Conservation (phyloP, 1,140 invertebrate species). For the Diploscapter pachys region DNA sequence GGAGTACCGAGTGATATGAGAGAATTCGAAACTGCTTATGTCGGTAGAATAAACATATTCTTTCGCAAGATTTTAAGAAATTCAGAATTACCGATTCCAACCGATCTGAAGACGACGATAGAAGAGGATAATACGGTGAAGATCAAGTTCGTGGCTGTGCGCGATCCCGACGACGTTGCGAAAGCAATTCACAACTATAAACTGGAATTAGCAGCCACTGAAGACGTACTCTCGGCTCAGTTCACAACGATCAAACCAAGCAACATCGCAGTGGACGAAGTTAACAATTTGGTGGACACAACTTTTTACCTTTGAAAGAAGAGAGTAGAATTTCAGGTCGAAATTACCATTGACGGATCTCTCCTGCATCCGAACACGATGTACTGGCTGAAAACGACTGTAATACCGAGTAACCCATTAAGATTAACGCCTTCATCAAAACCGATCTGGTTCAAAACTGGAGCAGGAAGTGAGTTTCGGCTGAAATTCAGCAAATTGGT, state of each 20-base stretch:
- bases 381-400: constrained; percentile 20
- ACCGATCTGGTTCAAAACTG: constrained; percentile 16
- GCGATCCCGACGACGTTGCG: constrained; percentile 21
- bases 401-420: constrained; percentile 12
- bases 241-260: constrained; percentile 14
- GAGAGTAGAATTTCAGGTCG: constrained; percentile 17
- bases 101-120: constrained; percentile 13
- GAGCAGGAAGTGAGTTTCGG: constrained; percentile 15
- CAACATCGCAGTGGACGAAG: constrained; percentile 10
- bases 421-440: constrained; percentile 16
- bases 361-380: constrained; percentile 13
- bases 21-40: constrained; percentile 20
- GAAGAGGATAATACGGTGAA: constrained; percentile 18
- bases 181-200: constrained; percentile 16
- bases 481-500: background rate
- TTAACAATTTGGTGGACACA: constrained; percentile 7
- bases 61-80: background rate
- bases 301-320: background rate
- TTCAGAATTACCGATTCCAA: constrained; percentile 20
- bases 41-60: background rate
- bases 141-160: constrained; percentile 14
- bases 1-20: constrained; percentile 9
- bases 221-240: constrained; percentile 14
- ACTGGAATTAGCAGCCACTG: constrained; percentile 13
- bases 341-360: constrained; percentile 18